Percentiles rank a stretch among this genome's conserved stretches.
These are phyloP conservation scores for Drosophila flavopinicola DNA, from an alignment of 2,888 invertebrate species.

Conservation along the genomic window DNA sequence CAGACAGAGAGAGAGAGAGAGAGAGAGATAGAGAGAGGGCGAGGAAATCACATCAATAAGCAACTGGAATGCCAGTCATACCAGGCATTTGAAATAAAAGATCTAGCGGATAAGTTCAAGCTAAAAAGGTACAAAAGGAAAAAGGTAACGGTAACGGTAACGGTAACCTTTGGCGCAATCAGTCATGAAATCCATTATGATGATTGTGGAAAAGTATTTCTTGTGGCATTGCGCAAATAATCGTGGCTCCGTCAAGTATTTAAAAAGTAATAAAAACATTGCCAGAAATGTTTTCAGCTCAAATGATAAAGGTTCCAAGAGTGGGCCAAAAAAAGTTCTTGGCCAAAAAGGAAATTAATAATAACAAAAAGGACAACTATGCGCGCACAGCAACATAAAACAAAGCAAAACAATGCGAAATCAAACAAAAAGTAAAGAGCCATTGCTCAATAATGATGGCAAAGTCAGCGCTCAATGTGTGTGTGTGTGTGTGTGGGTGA, in stretches of 20 bases:
- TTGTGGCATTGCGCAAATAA: conserved; percentile 61
- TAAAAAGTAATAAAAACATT: conserved; percentile 80
- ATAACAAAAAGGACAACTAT: conserved; percentile 74
- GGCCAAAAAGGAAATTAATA: conserved; percentile 65
- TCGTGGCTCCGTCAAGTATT: conserved; percentile 70
- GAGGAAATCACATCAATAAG: conserved; percentile 34
- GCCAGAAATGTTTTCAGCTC: conserved; percentile 60
- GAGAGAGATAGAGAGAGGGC: background rate
- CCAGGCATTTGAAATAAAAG: conserved; percentile 7
- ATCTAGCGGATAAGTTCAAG: conserved; percentile 28
- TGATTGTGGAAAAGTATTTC: conserved; percentile 67
- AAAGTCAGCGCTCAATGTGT: conserved; percentile 51
- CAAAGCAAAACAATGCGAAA: conserved; percentile 40
- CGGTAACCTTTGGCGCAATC: conserved; percentile 48
- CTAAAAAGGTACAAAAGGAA: conserved; percentile 43
- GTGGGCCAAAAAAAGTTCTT: conserved; percentile 26
- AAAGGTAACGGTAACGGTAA: conserved; percentile 17
- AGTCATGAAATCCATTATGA: conserved; percentile 55
- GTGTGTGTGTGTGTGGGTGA: conserved; percentile 7
- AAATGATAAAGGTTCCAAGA: conserved; percentile 62
- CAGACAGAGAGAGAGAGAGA: background rate
- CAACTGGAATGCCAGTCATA: conserved; percentile 39
- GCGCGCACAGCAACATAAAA: conserved; percentile 30
- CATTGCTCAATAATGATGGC: conserved; percentile 74
- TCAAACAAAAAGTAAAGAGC: conserved; percentile 55